Conservation (phyloP, 2,797 vertebrate genomes). For the Carapus acus region DNA sequence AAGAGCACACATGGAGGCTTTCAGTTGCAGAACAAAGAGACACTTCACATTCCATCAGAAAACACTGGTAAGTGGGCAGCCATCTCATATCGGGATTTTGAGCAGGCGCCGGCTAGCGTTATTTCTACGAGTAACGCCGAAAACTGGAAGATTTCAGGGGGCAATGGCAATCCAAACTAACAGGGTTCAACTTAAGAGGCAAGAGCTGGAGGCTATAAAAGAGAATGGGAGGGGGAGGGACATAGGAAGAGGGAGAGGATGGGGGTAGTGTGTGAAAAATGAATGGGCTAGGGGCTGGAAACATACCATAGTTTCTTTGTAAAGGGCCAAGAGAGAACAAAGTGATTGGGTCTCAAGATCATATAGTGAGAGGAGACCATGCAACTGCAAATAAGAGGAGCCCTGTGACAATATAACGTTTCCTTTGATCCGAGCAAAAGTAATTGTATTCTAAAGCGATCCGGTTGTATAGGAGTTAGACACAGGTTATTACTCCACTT, state of each 20-base stretch:
- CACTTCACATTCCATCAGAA: conserved; percentile 56
- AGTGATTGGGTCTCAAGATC: conserved; percentile 39
- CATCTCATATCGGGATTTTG: conserved; percentile 10
- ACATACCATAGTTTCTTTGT: conserved; percentile 50
- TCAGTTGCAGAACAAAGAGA: conserved; percentile 51
- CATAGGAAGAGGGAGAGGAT: conserved; percentile 29
- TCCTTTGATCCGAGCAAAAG: conserved; percentile 9
- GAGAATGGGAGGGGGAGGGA: conserved; percentile 54
- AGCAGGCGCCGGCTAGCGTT: not conserved
- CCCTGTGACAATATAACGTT: conserved; percentile 3
- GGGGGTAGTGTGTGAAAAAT: conserved; percentile 58
- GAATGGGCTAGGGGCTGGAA: conserved; percentile 53
- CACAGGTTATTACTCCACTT: not conserved
- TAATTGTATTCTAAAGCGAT: conserved; percentile 15
- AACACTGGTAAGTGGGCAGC: conserved; percentile 21
- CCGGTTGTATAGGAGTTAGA: not conserved
- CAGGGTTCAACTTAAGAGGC: conserved; percentile 33
- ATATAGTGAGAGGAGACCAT: conserved; percentile 34
- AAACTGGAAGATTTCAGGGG: conserved; percentile 10
- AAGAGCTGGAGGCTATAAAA: conserved; percentile 43
- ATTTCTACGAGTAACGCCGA: conserved; percentile 17
- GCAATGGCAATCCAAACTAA: conserved; percentile 24
- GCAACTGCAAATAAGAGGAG: conserved; percentile 4
- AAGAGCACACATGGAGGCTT: conserved; percentile 35
- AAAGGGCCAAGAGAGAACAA: conserved; percentile 51